These are phyloP conservation scores for Sander vitreus DNA, from an alignment of 2,113 vertebrate genomes.

Conservation along the genomic window DNA sequence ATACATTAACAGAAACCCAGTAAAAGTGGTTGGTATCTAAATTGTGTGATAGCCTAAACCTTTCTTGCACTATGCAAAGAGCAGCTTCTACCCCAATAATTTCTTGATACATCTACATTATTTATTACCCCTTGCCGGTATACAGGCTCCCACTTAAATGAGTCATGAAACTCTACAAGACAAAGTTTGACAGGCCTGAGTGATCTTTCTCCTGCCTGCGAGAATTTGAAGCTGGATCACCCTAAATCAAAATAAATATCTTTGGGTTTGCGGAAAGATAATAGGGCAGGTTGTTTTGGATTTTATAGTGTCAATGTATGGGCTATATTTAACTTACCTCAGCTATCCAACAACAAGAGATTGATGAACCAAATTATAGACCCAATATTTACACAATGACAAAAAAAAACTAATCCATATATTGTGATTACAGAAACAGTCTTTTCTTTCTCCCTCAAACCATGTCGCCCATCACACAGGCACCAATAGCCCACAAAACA, in stretches of 20 bases:
- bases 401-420: background rate
- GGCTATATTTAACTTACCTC: background rate
- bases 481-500: constrained; percentile 55
- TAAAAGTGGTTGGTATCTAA: constrained; percentile 3
- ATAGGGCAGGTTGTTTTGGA: background rate
- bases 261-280: constrained; percentile 20
- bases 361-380: background rate
- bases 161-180: constrained; percentile 68
- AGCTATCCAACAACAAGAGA: background rate
- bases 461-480: constrained; percentile 14
- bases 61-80: constrained; percentile 32
- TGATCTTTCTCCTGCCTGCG: constrained; percentile 42
- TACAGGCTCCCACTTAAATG: constrained; percentile 66
- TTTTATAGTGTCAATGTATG: background rate
- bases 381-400: background rate
- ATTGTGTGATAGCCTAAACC: background rate
- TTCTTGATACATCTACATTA: constrained; percentile 69
- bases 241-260: constrained; percentile 40
- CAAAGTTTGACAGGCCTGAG: constrained; percentile 59
- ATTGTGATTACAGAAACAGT: constrained; percentile 10
- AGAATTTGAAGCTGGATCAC: constrained; percentile 27
- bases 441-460: background rate
- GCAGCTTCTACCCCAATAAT: constrained; percentile 65
- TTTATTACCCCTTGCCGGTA: constrained; percentile 71
- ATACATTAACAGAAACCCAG: background rate